A percentile compares a stretch with the other conserved stretches of the same genome.
phyloP scores from a whole-genome alignment of 2,113 vertebrate species.

The Phylloscopus whistleri region DNA sequence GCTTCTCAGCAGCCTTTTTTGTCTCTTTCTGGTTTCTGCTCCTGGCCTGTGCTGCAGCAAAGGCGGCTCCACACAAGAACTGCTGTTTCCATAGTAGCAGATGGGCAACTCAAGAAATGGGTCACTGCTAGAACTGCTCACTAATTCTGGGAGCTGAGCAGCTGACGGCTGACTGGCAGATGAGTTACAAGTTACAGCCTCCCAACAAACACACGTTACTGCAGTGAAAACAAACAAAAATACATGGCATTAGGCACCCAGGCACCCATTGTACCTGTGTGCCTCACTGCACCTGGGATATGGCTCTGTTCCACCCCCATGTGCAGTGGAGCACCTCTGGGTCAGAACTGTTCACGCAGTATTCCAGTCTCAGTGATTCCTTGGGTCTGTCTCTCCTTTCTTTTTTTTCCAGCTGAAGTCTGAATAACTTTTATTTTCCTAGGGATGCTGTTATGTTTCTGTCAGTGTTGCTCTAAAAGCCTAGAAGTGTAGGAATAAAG shows the following conservation, averaged over 20 bases:
- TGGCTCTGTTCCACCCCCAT: background rate
- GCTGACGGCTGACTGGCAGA: background rate
- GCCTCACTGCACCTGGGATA: background rate
- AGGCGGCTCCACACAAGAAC: background rate
- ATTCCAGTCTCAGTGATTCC: background rate
- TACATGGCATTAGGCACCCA: fast-evolving
- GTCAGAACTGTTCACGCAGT: background rate
- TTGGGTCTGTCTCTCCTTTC: background rate
- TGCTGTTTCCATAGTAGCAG: conserved; percentile 70
- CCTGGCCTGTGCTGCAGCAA: background rate
- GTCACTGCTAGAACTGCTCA: conserved; percentile 52
- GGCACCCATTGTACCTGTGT: background rate
- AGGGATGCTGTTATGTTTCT: background rate
- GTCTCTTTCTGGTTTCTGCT: background rate
- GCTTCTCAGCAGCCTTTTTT: background rate
- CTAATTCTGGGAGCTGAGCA: conserved; percentile 39
- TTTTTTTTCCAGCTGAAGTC: background rate
- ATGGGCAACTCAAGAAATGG: conserved; percentile 65
- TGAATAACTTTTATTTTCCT: background rate
- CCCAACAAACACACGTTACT: background rate
- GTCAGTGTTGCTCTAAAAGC: background rate
- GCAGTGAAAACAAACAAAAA: conserved; percentile 15
- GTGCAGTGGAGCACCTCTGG: background rate
- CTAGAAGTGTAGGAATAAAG: background rate
- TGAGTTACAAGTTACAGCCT: conserved; percentile 1